Conservation (phyloP, 2,797 vertebrate genomes). For the Chloroceryle amazona region DNA sequence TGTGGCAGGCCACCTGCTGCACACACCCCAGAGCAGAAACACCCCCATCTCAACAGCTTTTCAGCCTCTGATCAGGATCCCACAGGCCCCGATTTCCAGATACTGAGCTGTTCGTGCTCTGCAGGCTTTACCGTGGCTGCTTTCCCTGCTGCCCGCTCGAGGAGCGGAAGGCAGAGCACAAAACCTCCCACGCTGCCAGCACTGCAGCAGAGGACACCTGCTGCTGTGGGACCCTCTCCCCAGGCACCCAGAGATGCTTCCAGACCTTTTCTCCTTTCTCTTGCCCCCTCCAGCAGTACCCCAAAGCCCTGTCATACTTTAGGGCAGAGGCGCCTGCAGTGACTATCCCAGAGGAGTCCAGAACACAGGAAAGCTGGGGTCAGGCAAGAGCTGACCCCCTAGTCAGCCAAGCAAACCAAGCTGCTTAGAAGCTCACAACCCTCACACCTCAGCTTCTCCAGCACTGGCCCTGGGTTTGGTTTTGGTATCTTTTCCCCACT, state of each 20-base stretch:
- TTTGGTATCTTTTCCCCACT: not conserved
- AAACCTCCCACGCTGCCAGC: not conserved
- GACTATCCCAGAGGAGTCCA: too few relatives aligned
- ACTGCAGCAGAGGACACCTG: too few relatives aligned
- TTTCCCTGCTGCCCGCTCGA: not conserved
- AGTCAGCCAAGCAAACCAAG: not conserved
- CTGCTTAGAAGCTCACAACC: too few relatives aligned
- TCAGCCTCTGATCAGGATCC: fast-evolving
- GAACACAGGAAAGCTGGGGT: not conserved
- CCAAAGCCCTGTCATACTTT: not conserved
- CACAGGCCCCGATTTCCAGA: not conserved
- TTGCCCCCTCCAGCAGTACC: not conserved
- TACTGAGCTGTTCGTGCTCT: fast-evolving
- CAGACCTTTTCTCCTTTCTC: not conserved
- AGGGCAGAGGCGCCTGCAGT: too few relatives aligned
- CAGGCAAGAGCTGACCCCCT: not conserved
- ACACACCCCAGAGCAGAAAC: fast-evolving
- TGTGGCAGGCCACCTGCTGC: fast-evolving
- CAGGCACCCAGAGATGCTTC: not conserved
- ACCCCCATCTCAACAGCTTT: not conserved
- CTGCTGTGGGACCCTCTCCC: not conserved
- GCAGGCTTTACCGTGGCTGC: not conserved
- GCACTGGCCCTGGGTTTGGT: not conserved
- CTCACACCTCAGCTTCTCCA: not conserved
- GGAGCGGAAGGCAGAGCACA: not conserved